Base-by-base conservation (phyloP, 2,888 invertebrate species). In the Aphodius granarius region DNA sequence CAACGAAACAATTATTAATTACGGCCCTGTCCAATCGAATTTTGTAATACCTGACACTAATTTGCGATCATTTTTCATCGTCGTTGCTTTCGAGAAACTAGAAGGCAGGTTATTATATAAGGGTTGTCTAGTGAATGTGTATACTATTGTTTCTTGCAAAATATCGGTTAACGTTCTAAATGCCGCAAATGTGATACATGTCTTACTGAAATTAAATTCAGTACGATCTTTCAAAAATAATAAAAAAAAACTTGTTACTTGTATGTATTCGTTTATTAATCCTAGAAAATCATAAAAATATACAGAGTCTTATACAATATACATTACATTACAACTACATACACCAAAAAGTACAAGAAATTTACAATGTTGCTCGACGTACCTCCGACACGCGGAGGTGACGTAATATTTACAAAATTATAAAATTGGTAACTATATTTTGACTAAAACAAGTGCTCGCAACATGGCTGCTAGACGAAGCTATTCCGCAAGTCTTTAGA, bases 351-450 rank as follows among this genome's bases (percentile, higher is more conserved):
- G 43, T 43, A 43, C 43, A 43, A 43, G 43, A 43, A 43, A 43
- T 43, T 43, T 43, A 43, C 43, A 43, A 43, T 43, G 43, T 43
- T 43, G 43, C 43, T 43, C 43, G 43, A 13, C 43, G 4, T 43
- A 3, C 43, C 43, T 13, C 13, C 13, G n/a, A n/a, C n/a, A n/a
- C 3, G 43, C 4, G 43, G 43, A 13, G 43, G 43, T 43, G 43
- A 43, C 43, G 43, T 13, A 43, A 43, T 43, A 43, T 43, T 43
- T 43, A 43, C 43, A 43, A 43, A 43, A 43, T 43, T 43, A 43
- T 43, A 43, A 43, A 43, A 68, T 68, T 68, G 68, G 68, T 68
- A 68, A 68, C 68, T 68, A 68, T 68, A 20, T 20, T 68, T 68
- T 68, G 68, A 68, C 68, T 68, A 43, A 43, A 43, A 43, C 43